A percentile compares a stretch with the other conserved stretches of the same genome.
phyloP scores from a whole-genome alignment of 2,888 invertebrate genomes.

The Macrostomum cliftonense region DNA sequence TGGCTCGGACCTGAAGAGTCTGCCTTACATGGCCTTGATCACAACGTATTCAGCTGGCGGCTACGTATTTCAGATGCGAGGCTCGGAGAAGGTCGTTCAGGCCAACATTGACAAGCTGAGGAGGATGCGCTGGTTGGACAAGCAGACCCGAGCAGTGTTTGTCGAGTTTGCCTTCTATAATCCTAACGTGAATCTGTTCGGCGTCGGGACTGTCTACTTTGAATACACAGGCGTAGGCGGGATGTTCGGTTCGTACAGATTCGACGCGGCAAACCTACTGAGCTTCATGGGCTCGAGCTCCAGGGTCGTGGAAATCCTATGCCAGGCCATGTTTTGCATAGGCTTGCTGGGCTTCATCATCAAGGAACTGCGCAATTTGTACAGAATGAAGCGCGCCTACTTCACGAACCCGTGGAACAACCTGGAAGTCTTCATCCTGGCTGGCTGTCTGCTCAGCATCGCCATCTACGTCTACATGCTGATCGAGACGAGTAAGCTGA shows the following conservation, averaged over 20 bases:
- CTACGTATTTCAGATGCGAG: constrained; percentile 36
- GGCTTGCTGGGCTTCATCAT: constrained; percentile 34
- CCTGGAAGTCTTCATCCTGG: constrained; percentile 25
- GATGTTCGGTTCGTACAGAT: constrained; percentile 23
- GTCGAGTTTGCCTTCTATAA: constrained; percentile 44
- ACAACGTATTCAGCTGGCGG: constrained; percentile 40
- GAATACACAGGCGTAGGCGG: constrained; percentile 31
- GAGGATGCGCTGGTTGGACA: constrained; percentile 39
- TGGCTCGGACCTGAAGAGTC: constrained; percentile 25
- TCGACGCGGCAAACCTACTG: constrained; percentile 32
- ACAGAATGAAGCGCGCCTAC: constrained; percentile 23
- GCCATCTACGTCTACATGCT: constrained; percentile 16
- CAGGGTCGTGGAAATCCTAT: constrained; percentile 11
- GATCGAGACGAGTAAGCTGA: constrained; percentile 6
- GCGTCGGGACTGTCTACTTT: constrained; percentile 26
- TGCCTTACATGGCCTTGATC: constrained; percentile 36
- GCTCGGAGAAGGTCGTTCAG: constrained; percentile 21
- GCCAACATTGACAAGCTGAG: constrained; percentile 28
- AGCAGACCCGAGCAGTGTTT: constrained; percentile 40
- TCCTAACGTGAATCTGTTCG: constrained; percentile 31
- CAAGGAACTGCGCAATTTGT: constrained; percentile 24
- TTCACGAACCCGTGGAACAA: constrained; percentile 30
- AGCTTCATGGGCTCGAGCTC: constrained; percentile 19
- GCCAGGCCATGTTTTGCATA: constrained; percentile 20
- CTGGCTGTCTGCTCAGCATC: constrained; percentile 25